Evolutionary conservation across 2,888 invertebrate genomes (phyloP), one percentile per base, ranked within the genome.

Genomic region (Noctua fimbriata): DNA sequence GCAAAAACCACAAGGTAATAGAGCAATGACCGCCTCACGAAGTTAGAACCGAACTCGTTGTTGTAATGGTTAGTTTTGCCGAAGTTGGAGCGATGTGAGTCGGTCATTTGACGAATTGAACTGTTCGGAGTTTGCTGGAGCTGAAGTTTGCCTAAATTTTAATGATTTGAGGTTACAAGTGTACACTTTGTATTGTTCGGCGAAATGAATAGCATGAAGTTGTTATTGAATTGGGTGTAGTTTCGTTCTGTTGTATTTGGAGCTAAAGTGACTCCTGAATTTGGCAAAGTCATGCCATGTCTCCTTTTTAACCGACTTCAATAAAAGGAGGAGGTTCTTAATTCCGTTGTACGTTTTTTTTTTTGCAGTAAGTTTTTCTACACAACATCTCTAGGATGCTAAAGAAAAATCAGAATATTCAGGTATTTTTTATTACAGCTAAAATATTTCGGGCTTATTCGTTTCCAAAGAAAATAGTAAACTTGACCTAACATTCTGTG

Each of bases 1-100:
- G 71, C 72, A 87, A 82, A 84, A 88, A 88, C 88, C 58, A 78
- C 88, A 88, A 89, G 86, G 88, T 82, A 63, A 82, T 44, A 77
- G 88, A 72, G 63, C 84, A 89, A 75, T 76, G 86, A 89, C 84
- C 88, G 78, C 69, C 69, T 28, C 47, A 44, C 82, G 67, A 65
- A 60, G 75, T 74, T 28, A 58, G 74, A 71, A 12, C 36, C 76
- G 60, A 83, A 79, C 69, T 74, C 76, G 66, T 74, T 79, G 74
- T 67, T 71, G 76, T 76, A 76, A 72, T 55, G 84, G 76, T 83
- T 83, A 76, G 83, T 74, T 80, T 73, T 69, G 80, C 63, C 55
- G 12, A 83, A 69, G 66, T 74, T 69, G 47, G 60, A 76, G 69
- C 9, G 32, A 16, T 73, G 12, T 85, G 85, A 79, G 75, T 75